Evolutionary conservation across 2,888 invertebrate species (phyloP).

Genomic region (Deilephila elpenor): DNA sequence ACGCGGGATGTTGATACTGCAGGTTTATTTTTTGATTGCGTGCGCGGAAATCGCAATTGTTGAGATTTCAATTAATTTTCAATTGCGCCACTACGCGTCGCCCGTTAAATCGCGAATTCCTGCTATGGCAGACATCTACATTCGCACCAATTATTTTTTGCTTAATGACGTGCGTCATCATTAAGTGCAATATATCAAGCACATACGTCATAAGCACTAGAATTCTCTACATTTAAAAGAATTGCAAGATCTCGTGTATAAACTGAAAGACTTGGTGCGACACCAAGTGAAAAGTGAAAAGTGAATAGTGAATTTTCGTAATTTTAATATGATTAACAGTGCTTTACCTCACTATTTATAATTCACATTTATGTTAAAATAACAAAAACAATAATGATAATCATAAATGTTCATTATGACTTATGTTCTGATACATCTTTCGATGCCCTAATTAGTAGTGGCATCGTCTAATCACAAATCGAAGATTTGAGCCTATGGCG

Average conservation of each 20-base stretch:
- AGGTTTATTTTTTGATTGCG: constrained; percentile 6
- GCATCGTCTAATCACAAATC: too few species aligned
- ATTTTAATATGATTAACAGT: constrained; percentile 31
- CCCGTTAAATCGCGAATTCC: background rate
- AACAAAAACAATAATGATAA: too few species aligned
- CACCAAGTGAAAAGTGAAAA: constrained; percentile 84
- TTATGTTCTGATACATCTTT: too few species aligned
- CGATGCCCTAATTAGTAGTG: too few species aligned
- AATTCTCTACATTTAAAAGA: too few species aligned
- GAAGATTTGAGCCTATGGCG: too few species aligned
- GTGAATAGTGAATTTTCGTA: constrained; percentile 62
- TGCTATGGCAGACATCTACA: background rate
- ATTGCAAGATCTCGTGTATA: constrained; percentile 84
- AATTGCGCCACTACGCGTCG: background rate
- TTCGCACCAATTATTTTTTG: background rate
- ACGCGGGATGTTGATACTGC: background rate
- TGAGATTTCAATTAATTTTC: constrained; percentile 16
- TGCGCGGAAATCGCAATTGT: background rate
- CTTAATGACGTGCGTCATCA: background rate
- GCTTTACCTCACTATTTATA: constrained; percentile 10
- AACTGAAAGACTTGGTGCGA: constrained; percentile 86
- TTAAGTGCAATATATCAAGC: too few species aligned
- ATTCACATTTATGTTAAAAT: constrained; percentile 5
- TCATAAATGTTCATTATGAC: too few species aligned
- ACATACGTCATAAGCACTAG: too few species aligned